Percentiles rank a stretch among this genome's conserved stretches.
These are phyloP conservation scores for Pocillopora damicornis DNA, from an alignment of 64 coral and sea anemone genomes.

Conservation along the genomic window DNA sequence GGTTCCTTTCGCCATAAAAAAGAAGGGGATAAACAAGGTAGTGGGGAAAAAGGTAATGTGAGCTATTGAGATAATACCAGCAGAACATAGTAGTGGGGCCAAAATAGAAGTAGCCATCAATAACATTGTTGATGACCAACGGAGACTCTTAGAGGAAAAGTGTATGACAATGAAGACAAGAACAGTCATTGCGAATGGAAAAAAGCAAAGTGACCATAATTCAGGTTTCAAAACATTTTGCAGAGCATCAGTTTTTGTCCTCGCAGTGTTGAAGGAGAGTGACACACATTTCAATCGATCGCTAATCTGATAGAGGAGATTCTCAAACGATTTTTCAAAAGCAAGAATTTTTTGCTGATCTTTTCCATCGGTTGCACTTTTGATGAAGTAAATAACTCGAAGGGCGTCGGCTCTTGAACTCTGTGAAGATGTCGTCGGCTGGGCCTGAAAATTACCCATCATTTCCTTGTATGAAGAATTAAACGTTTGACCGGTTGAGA, in stretches of 20 bases:
- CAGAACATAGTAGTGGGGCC: background rate
- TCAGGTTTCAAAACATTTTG: background rate
- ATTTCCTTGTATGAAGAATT: background rate
- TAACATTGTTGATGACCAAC: background rate
- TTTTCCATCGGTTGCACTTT: background rate
- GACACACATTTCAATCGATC: background rate
- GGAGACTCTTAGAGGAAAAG: background rate
- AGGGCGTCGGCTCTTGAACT: background rate
- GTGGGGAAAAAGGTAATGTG: background rate
- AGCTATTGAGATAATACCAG: background rate
- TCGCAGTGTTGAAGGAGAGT: background rate
- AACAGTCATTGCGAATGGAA: background rate
- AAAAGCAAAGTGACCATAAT: background rate
- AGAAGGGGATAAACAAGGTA: conserved; percentile 9
- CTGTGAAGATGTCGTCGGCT: background rate
- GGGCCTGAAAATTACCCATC: background rate
- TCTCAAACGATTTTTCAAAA: conserved; percentile 17
- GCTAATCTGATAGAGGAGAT: background rate
- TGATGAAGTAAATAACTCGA: conserved; percentile 2
- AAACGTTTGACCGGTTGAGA: background rate
- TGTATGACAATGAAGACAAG: background rate
- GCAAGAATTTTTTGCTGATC: background rate
- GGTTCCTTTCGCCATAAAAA: background rate
- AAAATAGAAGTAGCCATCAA: background rate
- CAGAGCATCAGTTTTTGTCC: background rate